These are phyloP conservation scores for Aspiorhynchus laticeps DNA, from an alignment of 2,113 vertebrate genomes.

Conservation along the genomic window DNA sequence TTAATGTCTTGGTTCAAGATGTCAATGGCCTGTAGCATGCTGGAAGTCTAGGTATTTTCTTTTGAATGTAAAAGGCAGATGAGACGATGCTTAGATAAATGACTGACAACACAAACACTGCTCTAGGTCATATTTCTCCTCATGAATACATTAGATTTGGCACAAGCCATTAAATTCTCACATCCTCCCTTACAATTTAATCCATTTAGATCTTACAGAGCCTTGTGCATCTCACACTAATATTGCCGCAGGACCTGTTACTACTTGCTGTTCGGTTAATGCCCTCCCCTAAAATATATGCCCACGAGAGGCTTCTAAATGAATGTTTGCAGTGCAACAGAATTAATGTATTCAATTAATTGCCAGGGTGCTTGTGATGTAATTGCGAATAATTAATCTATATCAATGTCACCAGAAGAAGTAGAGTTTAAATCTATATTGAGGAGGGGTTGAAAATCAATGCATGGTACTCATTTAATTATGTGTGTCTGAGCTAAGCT, in stretches of 20 bases:
- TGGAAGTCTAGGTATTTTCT: neutral
- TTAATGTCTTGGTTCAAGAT: slow-evolving; percentile 33
- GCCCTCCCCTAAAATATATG: slow-evolving; percentile 37
- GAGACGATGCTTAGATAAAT: neutral
- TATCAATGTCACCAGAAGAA: slow-evolving; percentile 55
- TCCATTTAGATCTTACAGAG: neutral
- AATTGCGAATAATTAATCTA: slow-evolving; percentile 66
- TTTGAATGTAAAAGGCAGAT: neutral
- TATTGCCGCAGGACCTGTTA: slow-evolving; percentile 15
- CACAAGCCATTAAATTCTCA: neutral
- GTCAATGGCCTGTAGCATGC: slow-evolving; percentile 32
- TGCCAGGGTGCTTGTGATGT: slow-evolving; percentile 49
- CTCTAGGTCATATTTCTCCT: neutral
- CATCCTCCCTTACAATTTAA: neutral
- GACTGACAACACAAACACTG: slow-evolving; percentile 31
- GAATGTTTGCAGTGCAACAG: slow-evolving; percentile 44
- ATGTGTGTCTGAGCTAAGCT: slow-evolving; percentile 60
- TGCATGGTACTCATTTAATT: slow-evolving; percentile 72
- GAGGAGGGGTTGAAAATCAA: slow-evolving; percentile 62
- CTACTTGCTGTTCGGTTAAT: slow-evolving; percentile 18
- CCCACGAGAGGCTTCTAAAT: slow-evolving; percentile 55
- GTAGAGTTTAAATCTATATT: slow-evolving; percentile 53
- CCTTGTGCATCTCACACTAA: neutral
- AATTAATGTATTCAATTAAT: slow-evolving; percentile 58
- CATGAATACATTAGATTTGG: neutral